Evolutionary conservation across 1,140 invertebrate genomes (phyloP), one percentile per base, ranked within the genome.

Genomic region (Steinernema feltiae): DNA sequence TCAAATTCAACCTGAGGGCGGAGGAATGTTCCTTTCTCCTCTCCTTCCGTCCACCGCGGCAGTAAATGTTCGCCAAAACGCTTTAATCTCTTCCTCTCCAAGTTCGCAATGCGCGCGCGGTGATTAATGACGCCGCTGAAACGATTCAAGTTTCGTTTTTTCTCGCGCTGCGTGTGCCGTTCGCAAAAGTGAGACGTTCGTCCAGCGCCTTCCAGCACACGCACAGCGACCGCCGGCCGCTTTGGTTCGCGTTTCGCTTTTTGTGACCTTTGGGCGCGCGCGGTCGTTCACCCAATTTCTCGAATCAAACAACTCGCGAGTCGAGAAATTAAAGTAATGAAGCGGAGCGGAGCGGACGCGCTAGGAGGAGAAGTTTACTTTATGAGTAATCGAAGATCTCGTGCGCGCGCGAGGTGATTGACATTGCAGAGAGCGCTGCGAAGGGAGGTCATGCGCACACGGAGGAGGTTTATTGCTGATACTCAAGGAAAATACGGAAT

Each of bases 181-280:
- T 63, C 53, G 53, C 53, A 63, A 63, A 63, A 63, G 53, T 63
- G 53, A 17, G 53, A 63, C 53, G 53, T 63, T 63, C 53, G 53
- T 63, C 53, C 53, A 12, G 53, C 15, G 53, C 7, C 35, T 41
- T 41, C 35, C 7, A 41, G 35, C 7, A 18, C 35, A 41, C 35
- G 18, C 35, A 41, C 7, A 41, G 35, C 7, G 18, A 41, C 35
- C 35, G 35, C 35, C 7, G 35, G 7, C 18, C 35, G 18, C 35
- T 41, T 41, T 41, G n/a, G n/a, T n/a, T 41, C 35, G 35, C 53
- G 12, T 63, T 63, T 63, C 53, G 53, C 53, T 63, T 63, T 63
- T 63, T 63, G 53, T 63, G 53, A 63, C 53, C 53, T 63, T 63
- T 27, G 53, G 7, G 15, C 7, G 7, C 3, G 24, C 15, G 15